Conservation (phyloP, 2,113 vertebrate genomes). For the Protomyctophum bolini region DNA sequence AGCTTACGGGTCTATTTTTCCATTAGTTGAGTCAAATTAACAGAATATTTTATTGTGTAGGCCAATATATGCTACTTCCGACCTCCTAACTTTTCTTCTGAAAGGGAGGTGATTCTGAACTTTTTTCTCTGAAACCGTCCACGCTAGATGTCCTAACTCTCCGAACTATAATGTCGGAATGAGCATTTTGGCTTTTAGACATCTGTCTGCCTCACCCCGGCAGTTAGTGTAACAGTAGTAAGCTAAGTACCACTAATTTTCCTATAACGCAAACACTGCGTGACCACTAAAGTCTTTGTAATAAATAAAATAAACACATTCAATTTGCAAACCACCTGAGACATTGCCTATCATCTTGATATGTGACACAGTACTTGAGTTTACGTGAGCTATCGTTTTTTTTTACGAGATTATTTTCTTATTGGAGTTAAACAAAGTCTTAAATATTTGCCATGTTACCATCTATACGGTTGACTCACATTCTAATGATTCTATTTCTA, state of each 20-base stretch:
- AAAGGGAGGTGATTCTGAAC: too few relatives aligned
- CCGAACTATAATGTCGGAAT: too few relatives aligned
- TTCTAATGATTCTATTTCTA: constrained; percentile 28
- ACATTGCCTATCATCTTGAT: constrained; percentile 9
- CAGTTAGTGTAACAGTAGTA: constrained; percentile 25
- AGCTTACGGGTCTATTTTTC: too few relatives aligned
- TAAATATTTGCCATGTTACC: neutral
- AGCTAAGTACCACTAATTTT: constrained; percentile 30
- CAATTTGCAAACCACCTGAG: constrained; percentile 30
- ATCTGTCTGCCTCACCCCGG: constrained; percentile 28
- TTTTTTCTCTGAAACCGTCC: too few relatives aligned
- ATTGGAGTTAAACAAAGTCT: constrained; percentile 6
- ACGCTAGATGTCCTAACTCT: too few relatives aligned
- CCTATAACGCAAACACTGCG: constrained; percentile 26
- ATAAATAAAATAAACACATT: neutral
- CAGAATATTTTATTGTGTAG: too few relatives aligned
- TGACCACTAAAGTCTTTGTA: neutral
- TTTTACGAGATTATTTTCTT: neutral
- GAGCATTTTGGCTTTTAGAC: constrained; percentile 2
- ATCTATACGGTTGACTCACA: neutral
- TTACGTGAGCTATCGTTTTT: constrained; percentile 2
- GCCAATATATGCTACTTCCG: too few relatives aligned
- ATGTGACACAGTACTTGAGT: constrained; percentile 16
- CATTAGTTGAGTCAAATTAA: too few relatives aligned
- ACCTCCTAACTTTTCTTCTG: too few relatives aligned